Evolutionary conservation across 1,140 invertebrate species (phyloP).

Genomic region (Antheraea pernyi): DNA sequence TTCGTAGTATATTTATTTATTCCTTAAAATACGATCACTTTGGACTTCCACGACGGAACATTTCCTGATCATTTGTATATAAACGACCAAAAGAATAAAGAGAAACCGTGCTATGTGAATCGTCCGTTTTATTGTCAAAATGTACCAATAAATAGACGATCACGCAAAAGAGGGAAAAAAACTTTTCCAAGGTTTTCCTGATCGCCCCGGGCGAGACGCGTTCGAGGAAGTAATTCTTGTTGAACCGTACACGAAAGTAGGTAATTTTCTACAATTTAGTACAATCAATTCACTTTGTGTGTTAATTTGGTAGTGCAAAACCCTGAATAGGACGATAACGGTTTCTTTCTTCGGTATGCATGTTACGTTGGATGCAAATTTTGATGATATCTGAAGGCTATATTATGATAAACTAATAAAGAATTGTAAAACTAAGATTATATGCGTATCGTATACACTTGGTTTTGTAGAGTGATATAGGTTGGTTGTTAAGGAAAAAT

Average conservation of each 20-base stretch:
- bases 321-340: neutral
- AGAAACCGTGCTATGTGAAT: neutral
- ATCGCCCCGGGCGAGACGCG: neutral
- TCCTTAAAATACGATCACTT: no score
- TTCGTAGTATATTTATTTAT: no score
- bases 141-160: neutral
- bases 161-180: neutral
- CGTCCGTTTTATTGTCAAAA: neutral
- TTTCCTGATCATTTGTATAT: no score
- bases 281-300: neutral
- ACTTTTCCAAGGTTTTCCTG: neutral
- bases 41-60: no score
- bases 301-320: neutral
- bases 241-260: neutral
- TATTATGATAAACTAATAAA: no score
- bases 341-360: neutral
- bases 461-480: no score
- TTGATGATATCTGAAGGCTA: no score
- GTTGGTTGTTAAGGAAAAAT: no score
- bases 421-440: no score
- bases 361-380: neutral
- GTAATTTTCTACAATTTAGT: neutral
- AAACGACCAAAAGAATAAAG: neutral
- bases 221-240: neutral
- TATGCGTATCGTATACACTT: no score